Evolutionary conservation across 1,140 invertebrate genomes (phyloP).

Genomic region (Heliconius melpomene): DNA sequence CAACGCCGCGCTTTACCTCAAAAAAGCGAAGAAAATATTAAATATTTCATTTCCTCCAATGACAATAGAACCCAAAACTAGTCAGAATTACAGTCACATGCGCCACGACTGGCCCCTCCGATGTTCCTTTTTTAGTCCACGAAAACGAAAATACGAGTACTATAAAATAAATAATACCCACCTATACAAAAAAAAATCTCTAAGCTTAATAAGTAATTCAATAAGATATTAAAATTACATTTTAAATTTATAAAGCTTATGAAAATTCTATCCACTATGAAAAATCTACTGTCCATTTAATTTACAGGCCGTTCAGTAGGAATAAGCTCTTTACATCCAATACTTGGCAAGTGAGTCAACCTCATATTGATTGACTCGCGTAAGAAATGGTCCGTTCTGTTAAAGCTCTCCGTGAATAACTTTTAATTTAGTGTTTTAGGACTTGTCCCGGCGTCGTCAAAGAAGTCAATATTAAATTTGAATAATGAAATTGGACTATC

Average conservation of each 20-base stretch:
- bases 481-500: background rate
- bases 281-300: background rate
- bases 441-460: background rate
- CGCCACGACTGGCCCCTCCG: no score
- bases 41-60: no score
- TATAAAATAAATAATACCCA: no score
- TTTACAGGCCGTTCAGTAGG: background rate
- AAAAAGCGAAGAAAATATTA: no score
- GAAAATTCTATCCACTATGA: background rate
- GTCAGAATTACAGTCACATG: no score
- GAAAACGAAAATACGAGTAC: background rate
- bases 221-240: background rate
- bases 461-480: background rate
- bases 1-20: no score
- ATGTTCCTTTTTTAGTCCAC: no score
- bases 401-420: background rate
- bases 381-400: background rate
- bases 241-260: background rate
- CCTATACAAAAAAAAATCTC: no score
- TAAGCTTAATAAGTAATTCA: background rate
- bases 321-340: slow-evolving; percentile 1
- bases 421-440: background rate
- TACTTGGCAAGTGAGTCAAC: slow-evolving; percentile 3
- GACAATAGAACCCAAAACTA: rapidly evolving
- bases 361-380: background rate